Percentiles rank a stretch among this genome's conserved stretches.
phyloP scores from a whole-genome alignment of 2,888 invertebrate species.

The Cataglyphis rosenhaueri region DNA sequence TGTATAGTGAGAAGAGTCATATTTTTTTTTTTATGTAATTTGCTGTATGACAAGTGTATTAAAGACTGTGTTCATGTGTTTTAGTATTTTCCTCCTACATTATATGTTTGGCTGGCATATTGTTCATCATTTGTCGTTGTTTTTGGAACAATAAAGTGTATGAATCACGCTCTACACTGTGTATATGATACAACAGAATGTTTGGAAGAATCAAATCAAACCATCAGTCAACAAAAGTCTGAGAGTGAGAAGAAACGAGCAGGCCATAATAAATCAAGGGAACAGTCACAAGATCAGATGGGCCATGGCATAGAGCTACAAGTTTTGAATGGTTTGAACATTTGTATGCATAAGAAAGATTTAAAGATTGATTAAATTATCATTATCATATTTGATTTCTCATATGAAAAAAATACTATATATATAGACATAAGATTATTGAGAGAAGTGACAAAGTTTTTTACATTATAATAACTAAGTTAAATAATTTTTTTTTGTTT shows the following conservation, averaged over 20 bases:
- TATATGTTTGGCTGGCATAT: conserved; percentile 95
- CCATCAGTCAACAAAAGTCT: conserved; percentile 86
- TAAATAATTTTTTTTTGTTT: conserved; percentile 4
- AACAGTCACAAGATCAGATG: conserved; percentile 84
- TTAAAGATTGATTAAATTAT: not conserved
- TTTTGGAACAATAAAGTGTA: conserved; percentile 93
- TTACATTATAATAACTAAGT: not conserved
- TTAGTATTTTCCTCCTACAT: conserved; percentile 95
- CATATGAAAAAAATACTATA: not conserved
- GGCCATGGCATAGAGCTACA: conserved; percentile 83
- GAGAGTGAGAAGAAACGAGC: conserved; percentile 85
- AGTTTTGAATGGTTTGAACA: conserved; percentile 81
- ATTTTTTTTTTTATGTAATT: not conserved
- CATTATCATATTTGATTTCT: not conserved
- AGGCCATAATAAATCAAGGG: conserved; percentile 81
- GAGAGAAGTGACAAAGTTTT: not conserved
- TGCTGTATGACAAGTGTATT: not conserved
- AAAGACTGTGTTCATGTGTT: conserved; percentile 71
- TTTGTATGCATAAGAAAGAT: not conserved
- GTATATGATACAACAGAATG: conserved; percentile 98
- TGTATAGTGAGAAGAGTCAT: not conserved
- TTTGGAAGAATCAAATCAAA: conserved; percentile 88
- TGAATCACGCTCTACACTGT: conserved; percentile 95
- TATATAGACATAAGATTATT: not conserved
- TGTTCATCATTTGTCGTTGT: conserved; percentile 92